Evolutionary conservation across 2,113 vertebrate genomes (phyloP).

Genomic region (Callipepla californica): DNA sequence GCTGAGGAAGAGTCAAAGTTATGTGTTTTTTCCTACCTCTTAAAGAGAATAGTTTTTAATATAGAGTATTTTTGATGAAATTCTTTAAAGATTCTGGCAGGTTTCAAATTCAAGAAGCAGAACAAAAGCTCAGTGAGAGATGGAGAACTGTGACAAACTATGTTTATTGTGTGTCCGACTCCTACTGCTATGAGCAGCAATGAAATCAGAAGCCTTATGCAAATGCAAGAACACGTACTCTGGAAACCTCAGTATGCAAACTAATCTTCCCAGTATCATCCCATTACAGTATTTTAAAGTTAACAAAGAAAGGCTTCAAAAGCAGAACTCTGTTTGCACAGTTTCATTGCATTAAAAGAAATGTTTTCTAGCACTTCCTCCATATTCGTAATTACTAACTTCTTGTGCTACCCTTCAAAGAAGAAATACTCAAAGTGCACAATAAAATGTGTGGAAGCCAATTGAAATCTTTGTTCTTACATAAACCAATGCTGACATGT

Average conservation of each 20-base stretch:
- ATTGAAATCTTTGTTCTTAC: background rate
- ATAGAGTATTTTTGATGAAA: background rate
- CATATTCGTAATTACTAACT: background rate
- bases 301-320: background rate
- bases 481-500: background rate
- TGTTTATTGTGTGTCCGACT: background rate
- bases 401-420: background rate
- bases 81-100: background rate
- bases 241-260: background rate
- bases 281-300: background rate
- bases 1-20: background rate
- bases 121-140: background rate
- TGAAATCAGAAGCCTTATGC: background rate
- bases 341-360: background rate
- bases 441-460: background rate
- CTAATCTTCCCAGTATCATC: background rate
- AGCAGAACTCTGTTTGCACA: background rate
- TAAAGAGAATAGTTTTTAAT: slow-evolving; percentile 5
- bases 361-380: background rate
- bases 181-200: background rate
- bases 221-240: background rate
- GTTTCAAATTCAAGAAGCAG: slow-evolving; percentile 40
- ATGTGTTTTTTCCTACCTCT: background rate
- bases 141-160: background rate
- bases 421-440: background rate